Percentiles rank a stretch among this genome's conserved stretches.
phyloP scores from a whole-genome alignment of 2,113 vertebrate genomes.

The Hydropotes inermis region DNA sequence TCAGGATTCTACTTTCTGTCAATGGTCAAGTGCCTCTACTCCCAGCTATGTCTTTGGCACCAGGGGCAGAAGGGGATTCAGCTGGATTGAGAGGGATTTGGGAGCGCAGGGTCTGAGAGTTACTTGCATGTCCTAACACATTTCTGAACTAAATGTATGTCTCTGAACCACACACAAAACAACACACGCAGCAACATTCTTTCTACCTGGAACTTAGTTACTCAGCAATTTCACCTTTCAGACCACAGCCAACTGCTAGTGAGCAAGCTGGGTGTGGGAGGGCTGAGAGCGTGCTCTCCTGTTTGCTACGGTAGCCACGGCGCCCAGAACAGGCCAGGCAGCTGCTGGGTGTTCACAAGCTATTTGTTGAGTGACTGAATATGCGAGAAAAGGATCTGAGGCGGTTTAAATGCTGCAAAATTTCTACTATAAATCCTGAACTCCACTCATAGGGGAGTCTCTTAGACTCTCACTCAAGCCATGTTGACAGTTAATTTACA shows the following conservation, averaged over 20 bases:
- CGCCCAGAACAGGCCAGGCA: background rate
- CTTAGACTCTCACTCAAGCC: background rate
- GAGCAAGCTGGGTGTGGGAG: background rate
- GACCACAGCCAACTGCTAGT: background rate
- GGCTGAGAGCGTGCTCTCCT: accelerated
- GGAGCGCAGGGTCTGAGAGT: background rate
- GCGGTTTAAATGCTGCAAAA: background rate
- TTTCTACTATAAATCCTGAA: background rate
- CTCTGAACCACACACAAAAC: background rate
- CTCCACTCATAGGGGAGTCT: too few species aligned
- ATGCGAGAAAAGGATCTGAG: background rate
- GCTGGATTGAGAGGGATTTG: background rate
- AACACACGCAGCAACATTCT: background rate
- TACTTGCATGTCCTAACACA: background rate
- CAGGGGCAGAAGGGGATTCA: background rate
- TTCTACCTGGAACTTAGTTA: background rate
- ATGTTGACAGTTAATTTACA: background rate
- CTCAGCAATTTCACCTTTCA: background rate
- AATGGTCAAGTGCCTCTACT: background rate
- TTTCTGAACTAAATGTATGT: background rate
- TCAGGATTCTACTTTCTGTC: background rate
- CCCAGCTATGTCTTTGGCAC: background rate
- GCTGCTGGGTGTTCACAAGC: background rate
- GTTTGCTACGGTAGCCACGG: accelerated
- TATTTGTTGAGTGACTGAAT: background rate